Evolutionary conservation across 2,888 invertebrate genomes (phyloP), one percentile per base, ranked within the genome.

Genomic region (Priocnemis perturbator): DNA sequence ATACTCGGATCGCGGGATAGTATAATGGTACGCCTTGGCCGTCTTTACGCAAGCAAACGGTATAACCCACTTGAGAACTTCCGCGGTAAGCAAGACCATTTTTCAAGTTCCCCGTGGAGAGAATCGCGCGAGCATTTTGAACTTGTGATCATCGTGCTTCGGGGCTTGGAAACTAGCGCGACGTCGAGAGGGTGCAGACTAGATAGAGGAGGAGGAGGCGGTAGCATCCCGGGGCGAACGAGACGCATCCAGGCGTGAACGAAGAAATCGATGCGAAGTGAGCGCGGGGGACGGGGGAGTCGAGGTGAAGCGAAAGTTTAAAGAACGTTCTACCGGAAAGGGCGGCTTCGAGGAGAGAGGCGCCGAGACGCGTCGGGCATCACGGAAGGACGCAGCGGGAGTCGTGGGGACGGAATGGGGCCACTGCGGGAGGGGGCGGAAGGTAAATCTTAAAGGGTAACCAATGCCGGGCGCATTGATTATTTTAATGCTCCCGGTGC

Each of bases 211-310:
- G 23, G 19, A 23, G 45, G 45, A 69, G 66, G 63, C 47, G 44
- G 71, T 69, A 70, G 73, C 73, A 75, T 78, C 70, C 64, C 26
- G 50, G 61, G 53, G 69, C 69, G 78, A 70, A 62, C 60, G 67
- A 71, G 69, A 77, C 61, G 68, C 72, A 72, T 73, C 77, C 77
- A 76, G 64, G 75, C 80, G 77, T 79, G 77, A 79, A 75, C 65
- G 66, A 66, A 67, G 73, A 75, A 79, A 79, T 79, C 74, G 79
- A 79, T 79, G 77, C 65, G 69, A 79, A 71, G 65, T 65, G 76
- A 78, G 69, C 62, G 69, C 57, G 64, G 70, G 70, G 62, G 7
- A 37, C 37, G 20, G 60, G 58, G 64, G 57, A 67, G 64, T 14
- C 62, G 69, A 66, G 66, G 60, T 71, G 55, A 67, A 63, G 67